phyloP scores from a whole-genome alignment of 2,888 invertebrate genomes.

The Sericinus montela region DNA sequence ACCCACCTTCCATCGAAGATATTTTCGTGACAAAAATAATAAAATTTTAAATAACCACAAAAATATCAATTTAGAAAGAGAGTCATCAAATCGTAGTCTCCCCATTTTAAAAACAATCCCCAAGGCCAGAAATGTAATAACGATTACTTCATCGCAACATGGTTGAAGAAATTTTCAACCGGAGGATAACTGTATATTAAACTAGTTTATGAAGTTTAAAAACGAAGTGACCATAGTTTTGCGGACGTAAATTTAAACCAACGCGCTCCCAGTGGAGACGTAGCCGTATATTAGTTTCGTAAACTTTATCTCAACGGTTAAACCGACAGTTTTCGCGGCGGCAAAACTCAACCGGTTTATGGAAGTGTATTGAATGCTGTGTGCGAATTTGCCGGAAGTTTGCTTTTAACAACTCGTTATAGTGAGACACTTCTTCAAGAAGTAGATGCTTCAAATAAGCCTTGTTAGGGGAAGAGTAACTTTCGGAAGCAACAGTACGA shows the following conservation, averaged over 20 bases:
- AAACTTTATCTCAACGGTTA: slow-evolving; percentile 11
- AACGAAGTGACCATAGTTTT: slow-evolving; percentile 7
- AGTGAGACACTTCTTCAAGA: too few species aligned
- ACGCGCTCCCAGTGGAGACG: slow-evolving; percentile 4
- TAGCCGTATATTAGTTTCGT: slow-evolving; percentile 9
- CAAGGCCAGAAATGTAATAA: too few species aligned
- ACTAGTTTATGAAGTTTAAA: slow-evolving; percentile 6
- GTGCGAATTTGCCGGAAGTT: neutral
- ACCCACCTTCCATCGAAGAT: too few species aligned
- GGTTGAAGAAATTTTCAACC: slow-evolving; percentile 1
- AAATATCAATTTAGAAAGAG: too few species aligned
- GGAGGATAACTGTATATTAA: slow-evolving; percentile 6
- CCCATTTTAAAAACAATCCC: too few species aligned
- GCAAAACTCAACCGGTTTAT: neutral
- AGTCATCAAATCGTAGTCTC: too few species aligned
- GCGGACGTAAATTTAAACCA: slow-evolving; percentile 12
- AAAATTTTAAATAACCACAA: too few species aligned
- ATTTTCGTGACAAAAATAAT: too few species aligned
- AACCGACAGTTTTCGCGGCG: slow-evolving; percentile 4
- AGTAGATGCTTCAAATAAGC: too few species aligned
- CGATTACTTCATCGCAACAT: neutral
- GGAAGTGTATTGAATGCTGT: neutral
- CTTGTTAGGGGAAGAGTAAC: too few species aligned
- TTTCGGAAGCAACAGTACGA: too few species aligned
- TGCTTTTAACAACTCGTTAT: neutral